Evolutionary conservation across 2,888 invertebrate species (phyloP).

Genomic region (Sphaerophoria rueppellii): DNA sequence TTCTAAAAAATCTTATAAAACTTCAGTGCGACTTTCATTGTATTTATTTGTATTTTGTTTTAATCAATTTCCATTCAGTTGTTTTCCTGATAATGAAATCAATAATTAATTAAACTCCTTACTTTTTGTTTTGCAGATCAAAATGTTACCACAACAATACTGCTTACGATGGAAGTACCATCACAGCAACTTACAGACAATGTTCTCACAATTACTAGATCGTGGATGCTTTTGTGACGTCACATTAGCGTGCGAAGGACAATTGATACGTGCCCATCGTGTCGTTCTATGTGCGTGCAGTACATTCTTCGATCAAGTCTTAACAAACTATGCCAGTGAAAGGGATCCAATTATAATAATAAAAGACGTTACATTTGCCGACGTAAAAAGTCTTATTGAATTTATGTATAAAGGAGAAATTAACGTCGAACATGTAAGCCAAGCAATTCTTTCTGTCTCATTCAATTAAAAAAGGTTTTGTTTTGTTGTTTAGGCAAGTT

Average conservation of each 20-base stretch:
- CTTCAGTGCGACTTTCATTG: no score
- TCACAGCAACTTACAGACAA: conserved; percentile 93
- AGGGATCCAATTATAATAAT: conserved; percentile 92
- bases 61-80: no score
- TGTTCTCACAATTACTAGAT: conserved; percentile 93
- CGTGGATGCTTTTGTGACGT: conserved; percentile 95
- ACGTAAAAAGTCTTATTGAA: conserved; percentile 94
- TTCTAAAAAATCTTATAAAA: no score
- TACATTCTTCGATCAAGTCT: conserved; percentile 93
- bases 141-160: conserved; percentile 93
- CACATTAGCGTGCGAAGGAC: conserved; percentile 93
- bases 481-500: conserved; percentile 87
- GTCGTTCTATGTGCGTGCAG: conserved; percentile 94
- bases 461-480: not conserved
- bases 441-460: not conserved
- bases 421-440: conserved; percentile 94
- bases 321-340: conserved; percentile 89
- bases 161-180: conserved; percentile 96
- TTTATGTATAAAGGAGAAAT: conserved; percentile 98
- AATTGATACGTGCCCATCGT: conserved; percentile 90
- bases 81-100: no score
- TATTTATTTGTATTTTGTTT: no score
- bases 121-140: conserved; percentile 42
- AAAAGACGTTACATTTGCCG: conserved; percentile 95
- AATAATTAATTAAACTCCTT: not conserved